Percentiles rank a stretch among this genome's conserved stretches.
Conservation (phyloP, 2,888 invertebrate genomes). For the Deilephila porcellus region DNA sequence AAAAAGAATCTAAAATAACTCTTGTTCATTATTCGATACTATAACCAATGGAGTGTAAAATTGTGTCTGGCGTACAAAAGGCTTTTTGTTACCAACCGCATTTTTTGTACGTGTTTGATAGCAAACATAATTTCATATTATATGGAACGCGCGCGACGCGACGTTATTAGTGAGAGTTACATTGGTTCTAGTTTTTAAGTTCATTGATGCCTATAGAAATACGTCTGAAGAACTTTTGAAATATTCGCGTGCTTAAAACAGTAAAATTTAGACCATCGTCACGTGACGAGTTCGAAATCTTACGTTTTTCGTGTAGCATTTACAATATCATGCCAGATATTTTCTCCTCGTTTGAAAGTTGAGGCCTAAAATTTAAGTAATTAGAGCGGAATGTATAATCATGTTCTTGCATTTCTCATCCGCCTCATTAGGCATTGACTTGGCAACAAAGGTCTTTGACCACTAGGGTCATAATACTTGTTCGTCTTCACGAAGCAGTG, state of each 20-base stretch:
- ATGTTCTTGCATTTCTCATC: no score
- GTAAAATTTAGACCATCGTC: neutral
- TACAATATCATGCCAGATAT: neutral
- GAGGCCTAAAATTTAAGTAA: neutral
- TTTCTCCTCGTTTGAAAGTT: neutral
- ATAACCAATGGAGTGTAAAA: conserved; percentile 14
- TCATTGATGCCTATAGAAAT: no score
- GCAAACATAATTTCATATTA: neutral
- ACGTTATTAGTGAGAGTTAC: neutral
- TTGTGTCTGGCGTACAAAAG: conserved; percentile 12
- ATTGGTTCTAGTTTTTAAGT: neutral
- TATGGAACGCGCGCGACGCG: neutral
- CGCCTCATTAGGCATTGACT: no score
- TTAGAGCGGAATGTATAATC: neutral
- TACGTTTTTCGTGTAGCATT: neutral
- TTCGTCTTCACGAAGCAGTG: no score
- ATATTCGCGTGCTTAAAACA: neutral
- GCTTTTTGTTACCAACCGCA: conserved; percentile 5
- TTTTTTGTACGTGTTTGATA: conserved; percentile 1
- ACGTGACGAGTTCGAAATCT: neutral
- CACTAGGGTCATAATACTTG: no score
- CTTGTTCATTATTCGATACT: conserved; percentile 10
- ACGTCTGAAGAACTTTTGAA: no score
- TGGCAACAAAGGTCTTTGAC: no score
- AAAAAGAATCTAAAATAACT: neutral